A percentile compares a stretch with the other conserved stretches of the same genome.
Evolutionary conservation across 2,113 vertebrate genomes (phyloP).

Genomic region (Miniopterus natalensis): DNA sequence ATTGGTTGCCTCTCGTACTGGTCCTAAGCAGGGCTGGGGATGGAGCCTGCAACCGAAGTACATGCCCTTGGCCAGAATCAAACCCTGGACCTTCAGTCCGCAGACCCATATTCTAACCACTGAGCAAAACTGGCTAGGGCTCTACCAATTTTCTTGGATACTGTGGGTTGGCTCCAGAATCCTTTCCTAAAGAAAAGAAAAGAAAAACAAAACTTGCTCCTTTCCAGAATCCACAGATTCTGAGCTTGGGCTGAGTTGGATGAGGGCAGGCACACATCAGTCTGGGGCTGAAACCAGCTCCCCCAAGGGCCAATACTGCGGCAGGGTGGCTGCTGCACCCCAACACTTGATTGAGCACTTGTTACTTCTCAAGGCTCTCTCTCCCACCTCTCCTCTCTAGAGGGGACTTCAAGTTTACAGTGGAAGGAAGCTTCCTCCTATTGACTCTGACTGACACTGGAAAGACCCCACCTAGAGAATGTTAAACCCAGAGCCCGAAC

Average conservation of each 20-base stretch:
- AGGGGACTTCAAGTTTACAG: background rate
- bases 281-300: background rate
- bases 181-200: conserved; percentile 37
- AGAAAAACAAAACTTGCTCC: background rate
- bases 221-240: conserved; percentile 44
- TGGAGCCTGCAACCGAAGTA: too few species aligned
- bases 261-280: background rate
- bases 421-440: background rate
- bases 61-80: too few species aligned
- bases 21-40: too few species aligned
- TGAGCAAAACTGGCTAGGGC: too few species aligned
- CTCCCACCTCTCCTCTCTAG: background rate
- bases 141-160: conserved; percentile 16
- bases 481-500: conserved; percentile 16
- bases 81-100: too few species aligned
- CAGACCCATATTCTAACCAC: too few species aligned
- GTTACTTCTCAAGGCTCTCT: background rate
- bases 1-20: too few species aligned
- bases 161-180: background rate
- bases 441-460: background rate
- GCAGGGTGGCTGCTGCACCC: background rate
- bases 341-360: background rate
- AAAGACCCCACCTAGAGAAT: conserved; percentile 36
- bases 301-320: background rate
- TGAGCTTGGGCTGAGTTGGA: background rate